Base-by-base conservation (phyloP, 1,140 invertebrate species). In the Tetragnatha versicolor region DNA sequence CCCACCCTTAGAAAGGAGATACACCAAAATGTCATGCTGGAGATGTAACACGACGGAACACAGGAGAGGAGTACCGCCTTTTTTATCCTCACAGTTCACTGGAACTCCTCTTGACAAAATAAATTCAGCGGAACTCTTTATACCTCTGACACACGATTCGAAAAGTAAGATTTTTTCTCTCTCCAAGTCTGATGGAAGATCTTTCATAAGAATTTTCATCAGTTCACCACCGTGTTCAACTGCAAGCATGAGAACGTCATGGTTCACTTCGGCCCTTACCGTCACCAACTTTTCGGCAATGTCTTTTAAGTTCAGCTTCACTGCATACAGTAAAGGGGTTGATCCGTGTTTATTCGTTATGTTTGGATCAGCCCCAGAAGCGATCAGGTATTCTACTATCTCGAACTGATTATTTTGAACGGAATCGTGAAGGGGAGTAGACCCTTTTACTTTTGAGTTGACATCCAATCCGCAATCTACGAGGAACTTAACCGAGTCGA, bases 371-470 rank as follows among this genome's bases (percentile, higher is more conserved):
- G 73, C 73, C 20, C 68, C 60, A 25, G 29, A 25, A n/a, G n/a
- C 12, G 3, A 77, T n/a, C 27, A 77, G 31, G 12, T 75, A 22
- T 27, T 73, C n/a, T 9, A 77, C 73, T 12, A 75, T 47, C 4
- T 77, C 68, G 12, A 14, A 10, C 2, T 77, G 22, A 20, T 42
- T 42, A 39, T 27, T 27, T 39, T 33, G 20, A 39, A 42, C 39
- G 22, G 73, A 63, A 3, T 20, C 37, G 60, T 39, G 33, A 7
- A 61, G 25, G 9, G 58, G 58, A 3, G 58, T 97, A 84, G 96
- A 98, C 1, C 95, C 95, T 84, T 96, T 96, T 14, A 84, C 96
- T 2, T 90, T 87, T 6, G 12, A 1, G 37, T 70, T 53, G 37
- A 70, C 27, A 10, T 55, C 22, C 7, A 22, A 9, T 25, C 20